Percentiles rank a stretch among this genome's conserved stretches.
phyloP scores from a whole-genome alignment of 2,797 vertebrate genomes.

The Myoxocephalus aenaeus region DNA sequence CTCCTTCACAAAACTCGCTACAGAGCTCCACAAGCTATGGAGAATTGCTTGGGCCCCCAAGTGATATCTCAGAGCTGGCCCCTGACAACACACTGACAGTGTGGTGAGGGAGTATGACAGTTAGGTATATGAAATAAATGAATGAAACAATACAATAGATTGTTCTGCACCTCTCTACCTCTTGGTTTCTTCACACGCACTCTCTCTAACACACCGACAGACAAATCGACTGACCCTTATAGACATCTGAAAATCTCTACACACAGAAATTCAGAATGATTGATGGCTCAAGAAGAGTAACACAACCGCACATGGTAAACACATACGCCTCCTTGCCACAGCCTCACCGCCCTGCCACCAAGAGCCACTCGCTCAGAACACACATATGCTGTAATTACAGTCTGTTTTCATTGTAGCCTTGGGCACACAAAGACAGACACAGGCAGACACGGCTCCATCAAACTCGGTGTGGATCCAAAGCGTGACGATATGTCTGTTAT shows the following conservation, averaged over 20 bases:
- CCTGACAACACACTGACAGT: conserved; percentile 48
- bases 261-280: conserved; percentile 21
- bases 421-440: conserved; percentile 11
- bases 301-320: conserved; percentile 54
- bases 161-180: conserved; percentile 44
- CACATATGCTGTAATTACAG: conserved; percentile 49
- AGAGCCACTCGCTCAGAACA: conserved; percentile 23
- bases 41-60: conserved; percentile 40
- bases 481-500: background rate
- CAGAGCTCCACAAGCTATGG: conserved; percentile 42
- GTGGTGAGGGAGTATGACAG: conserved; percentile 53
- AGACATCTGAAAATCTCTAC: background rate
- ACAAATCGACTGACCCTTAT: background rate
- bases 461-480: conserved; percentile 20
- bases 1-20: conserved; percentile 52
- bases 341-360: conserved; percentile 42
- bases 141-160: conserved; percentile 41
- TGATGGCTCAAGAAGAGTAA: conserved; percentile 36
- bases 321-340: conserved; percentile 36
- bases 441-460: conserved; percentile 28
- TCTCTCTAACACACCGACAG: background rate
- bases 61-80: conserved; percentile 52
- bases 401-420: conserved; percentile 36
- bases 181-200: conserved; percentile 26
- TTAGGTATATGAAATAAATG: conserved; percentile 35